Percentiles rank a stretch among this genome's conserved stretches.
These are phyloP conservation scores for Doryteuthis pealeii DNA, from an alignment of 1,140 invertebrate genomes.

Conservation along the genomic window DNA sequence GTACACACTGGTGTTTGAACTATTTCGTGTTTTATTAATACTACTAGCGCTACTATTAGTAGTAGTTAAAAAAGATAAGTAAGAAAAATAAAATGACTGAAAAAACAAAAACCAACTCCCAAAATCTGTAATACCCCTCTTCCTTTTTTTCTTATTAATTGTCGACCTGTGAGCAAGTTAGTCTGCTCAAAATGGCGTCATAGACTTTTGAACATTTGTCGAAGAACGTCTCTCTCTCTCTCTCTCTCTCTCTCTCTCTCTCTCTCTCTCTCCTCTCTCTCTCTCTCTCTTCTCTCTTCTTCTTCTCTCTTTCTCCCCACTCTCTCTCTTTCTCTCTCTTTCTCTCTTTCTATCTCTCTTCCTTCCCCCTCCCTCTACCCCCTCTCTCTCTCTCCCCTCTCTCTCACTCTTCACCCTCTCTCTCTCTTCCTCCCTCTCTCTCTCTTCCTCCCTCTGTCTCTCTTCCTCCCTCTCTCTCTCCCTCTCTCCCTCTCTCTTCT, in stretches of 20 bases:
- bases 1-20: no score
- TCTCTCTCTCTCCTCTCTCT: background rate
- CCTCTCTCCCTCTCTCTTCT: background rate
- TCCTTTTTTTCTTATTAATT: no score
- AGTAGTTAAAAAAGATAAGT: no score
- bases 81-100: no score
- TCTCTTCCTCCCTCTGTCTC: background rate
- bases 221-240: background rate
- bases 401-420: background rate
- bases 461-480: background rate
- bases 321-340: background rate
- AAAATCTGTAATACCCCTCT: no score
- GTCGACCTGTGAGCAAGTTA: no score
- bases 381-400: background rate
- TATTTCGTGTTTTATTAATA: no score
- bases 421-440: background rate
- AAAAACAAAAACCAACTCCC: no score
- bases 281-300: background rate
- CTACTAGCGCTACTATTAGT: no score
- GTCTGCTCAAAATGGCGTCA: no score
- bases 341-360: background rate
- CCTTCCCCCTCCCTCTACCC: background rate
- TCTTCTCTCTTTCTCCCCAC: background rate
- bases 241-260: background rate
- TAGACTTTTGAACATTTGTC: no score